phyloP scores from a whole-genome alignment of 2,113 vertebrate species.

The Acrocephalus arundinaceus region DNA sequence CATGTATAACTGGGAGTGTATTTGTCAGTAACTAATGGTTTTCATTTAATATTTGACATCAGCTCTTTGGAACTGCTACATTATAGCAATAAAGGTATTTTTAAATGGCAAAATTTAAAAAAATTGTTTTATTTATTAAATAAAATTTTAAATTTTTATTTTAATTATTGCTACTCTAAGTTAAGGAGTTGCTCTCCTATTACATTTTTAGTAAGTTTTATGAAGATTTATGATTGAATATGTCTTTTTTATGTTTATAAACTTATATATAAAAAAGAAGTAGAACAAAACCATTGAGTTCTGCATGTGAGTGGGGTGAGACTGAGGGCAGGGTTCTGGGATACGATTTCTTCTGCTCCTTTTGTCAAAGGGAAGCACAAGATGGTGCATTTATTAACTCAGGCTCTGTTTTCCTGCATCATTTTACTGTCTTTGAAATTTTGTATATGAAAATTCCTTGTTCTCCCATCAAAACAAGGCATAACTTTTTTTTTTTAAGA shows the following conservation, averaged over 20 bases:
- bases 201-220: not conserved
- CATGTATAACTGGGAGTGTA: not conserved
- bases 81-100: not conserved
- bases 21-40: not conserved
- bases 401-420: not conserved
- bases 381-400: not conserved
- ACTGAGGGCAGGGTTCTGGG: not conserved
- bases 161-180: not conserved
- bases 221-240: not conserved
- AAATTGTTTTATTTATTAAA: too few species aligned
- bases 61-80: not conserved
- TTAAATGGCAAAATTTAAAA: not conserved
- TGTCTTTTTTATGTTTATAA: not conserved
- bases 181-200: not conserved
- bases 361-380: not conserved
- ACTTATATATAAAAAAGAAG: not conserved
- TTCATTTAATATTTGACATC: not conserved
- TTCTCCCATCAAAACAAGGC: not conserved
- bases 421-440: not conserved
- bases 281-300: not conserved
- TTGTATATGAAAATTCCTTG: not conserved
- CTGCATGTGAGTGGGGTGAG: not conserved
- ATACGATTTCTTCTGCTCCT: not conserved
- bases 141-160: too few species aligned
- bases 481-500: not conserved